These are phyloP conservation scores for Teleiodes luculella DNA, from an alignment of 2,888 invertebrate species.

Conservation along the genomic window DNA sequence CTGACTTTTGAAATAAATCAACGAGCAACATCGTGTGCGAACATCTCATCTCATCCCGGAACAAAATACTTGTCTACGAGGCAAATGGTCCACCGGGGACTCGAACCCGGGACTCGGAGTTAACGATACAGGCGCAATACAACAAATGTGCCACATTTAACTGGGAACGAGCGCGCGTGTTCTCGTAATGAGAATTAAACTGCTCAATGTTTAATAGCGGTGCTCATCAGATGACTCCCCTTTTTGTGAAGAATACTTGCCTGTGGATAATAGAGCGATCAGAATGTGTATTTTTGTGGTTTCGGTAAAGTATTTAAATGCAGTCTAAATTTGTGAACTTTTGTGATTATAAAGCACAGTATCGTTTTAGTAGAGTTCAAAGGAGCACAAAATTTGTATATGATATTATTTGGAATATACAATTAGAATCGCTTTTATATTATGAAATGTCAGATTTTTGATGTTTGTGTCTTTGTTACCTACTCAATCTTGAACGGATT, in stretches of 20 bases:
- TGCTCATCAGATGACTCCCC: background rate
- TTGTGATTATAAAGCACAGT: no score
- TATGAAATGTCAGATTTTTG: no score
- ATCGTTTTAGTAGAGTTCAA: no score
- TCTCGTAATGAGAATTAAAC: slow-evolving; percentile 1
- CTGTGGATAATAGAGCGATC: background rate
- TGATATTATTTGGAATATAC: no score
- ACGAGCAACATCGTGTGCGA: background rate
- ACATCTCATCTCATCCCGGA: slow-evolving; percentile 5
- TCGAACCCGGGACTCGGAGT: slow-evolving; percentile 3
- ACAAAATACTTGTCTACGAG: slow-evolving; percentile 7
- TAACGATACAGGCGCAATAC: slow-evolving; percentile 2
- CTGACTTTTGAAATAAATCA: background rate
- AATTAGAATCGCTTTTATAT: no score
- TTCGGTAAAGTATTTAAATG: no score
- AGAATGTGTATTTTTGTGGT: background rate
- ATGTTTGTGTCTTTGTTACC: no score
- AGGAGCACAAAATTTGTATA: no score
- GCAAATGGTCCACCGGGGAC: slow-evolving; percentile 6
- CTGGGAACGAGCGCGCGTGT: background rate
- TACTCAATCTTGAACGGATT: no score
- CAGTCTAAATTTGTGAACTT: no score
- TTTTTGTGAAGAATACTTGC: background rate
- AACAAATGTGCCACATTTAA: slow-evolving; percentile 4
- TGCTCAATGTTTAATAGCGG: background rate